Evolutionary conservation across 2,113 vertebrate genomes (phyloP).

Genomic region (Calidris pugnax): DNA sequence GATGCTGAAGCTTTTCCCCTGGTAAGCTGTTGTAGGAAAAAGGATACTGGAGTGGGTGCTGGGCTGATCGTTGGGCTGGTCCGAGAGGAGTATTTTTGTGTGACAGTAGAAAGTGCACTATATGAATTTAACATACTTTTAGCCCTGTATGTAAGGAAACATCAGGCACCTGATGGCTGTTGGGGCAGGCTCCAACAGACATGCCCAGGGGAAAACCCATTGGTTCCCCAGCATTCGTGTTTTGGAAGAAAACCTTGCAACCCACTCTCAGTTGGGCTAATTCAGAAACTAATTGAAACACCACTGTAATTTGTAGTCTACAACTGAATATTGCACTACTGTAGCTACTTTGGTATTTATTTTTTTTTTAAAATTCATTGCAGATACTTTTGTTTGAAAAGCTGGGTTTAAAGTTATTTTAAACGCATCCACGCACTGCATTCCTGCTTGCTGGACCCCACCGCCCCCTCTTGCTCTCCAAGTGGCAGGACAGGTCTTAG

Average conservation of each 20-base stretch:
- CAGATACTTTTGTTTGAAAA: background rate
- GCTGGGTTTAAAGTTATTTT: background rate
- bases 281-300: background rate
- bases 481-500: background rate
- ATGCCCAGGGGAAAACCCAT: background rate
- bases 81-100: background rate
- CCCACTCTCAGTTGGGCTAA: rapidly evolving
- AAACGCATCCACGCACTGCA: background rate
- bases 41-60: background rate
- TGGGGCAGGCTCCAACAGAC: background rate
- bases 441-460: background rate
- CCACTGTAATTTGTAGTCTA: background rate
- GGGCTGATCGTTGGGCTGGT: background rate
- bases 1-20: background rate
- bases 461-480: background rate
- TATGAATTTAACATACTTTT: background rate
- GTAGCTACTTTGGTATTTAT: background rate
- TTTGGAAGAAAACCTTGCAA: background rate
- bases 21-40: background rate
- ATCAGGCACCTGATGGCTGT: background rate
- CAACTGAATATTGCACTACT: background rate
- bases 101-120: background rate
- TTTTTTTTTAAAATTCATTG: background rate
- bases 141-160: background rate
- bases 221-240: background rate